phyloP scores from a whole-genome alignment of 2,797 vertebrate genomes.

The Dallia pectoralis region DNA sequence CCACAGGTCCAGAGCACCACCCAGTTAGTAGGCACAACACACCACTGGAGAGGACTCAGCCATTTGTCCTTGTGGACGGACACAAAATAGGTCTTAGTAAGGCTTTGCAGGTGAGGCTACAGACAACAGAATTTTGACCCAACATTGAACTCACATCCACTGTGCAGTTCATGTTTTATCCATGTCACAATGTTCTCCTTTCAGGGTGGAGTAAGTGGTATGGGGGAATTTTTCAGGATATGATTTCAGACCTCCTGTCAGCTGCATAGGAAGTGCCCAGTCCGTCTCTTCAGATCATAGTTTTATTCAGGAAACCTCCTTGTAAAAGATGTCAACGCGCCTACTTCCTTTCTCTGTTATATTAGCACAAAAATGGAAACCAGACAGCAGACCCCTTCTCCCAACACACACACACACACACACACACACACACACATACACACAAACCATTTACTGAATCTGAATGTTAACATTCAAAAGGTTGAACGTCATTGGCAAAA shows the following conservation, averaged over 20 bases:
- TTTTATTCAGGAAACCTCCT: conserved; percentile 62
- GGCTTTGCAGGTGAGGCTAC: conserved; percentile 62
- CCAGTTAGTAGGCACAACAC: conserved; percentile 27
- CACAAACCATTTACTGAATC: not conserved
- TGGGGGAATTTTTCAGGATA: conserved; percentile 62
- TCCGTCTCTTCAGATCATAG: conserved; percentile 41
- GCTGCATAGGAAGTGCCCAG: conserved; percentile 69
- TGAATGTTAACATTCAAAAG: not conserved
- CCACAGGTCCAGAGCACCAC: conserved; percentile 46
- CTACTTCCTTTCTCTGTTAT: conserved; percentile 45
- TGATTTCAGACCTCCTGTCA: conserved; percentile 68
- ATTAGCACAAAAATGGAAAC: conserved; percentile 40
- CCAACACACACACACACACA: conserved; percentile 1
- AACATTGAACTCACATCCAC: not conserved
- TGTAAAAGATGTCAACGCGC: conserved; percentile 50
- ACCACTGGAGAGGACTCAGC: conserved; percentile 59
- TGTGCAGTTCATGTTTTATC: not conserved
- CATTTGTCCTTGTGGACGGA: conserved; percentile 68
- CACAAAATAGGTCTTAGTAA: conserved; percentile 60
- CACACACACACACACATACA: not conserved
- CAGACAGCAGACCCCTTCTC: conserved; percentile 30
- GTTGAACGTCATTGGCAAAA: not conserved
- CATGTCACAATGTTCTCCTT: not conserved
- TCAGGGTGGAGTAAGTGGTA: conserved; percentile 4
- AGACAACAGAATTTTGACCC: not conserved